A percentile compares a stretch with the other conserved stretches of the same genome.
Evolutionary conservation across 1,140 invertebrate genomes (phyloP).

Genomic region (Akabosia matsudoensis): DNA sequence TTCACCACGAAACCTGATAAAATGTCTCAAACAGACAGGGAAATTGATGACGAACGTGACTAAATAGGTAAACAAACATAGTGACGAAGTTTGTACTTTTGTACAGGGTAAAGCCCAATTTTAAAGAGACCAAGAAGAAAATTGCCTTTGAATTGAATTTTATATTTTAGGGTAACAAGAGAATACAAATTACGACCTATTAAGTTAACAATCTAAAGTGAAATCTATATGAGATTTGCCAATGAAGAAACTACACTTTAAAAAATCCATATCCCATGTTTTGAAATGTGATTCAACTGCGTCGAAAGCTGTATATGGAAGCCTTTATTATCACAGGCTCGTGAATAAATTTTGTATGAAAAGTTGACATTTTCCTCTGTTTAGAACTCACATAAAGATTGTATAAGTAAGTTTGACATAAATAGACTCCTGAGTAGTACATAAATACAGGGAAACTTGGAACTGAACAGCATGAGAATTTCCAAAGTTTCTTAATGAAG

Average conservation of each 20-base stretch:
- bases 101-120: no score
- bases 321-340: background rate
- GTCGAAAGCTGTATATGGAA: background rate
- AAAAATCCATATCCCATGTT: background rate
- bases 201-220: no score
- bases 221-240: no score
- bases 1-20: no score
- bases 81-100: background rate
- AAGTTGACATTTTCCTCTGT: background rate
- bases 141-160: no score
- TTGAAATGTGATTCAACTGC: background rate
- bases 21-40: background rate
- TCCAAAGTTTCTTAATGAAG: no score
- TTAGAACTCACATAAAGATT: background rate
- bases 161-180: no score
- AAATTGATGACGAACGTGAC: constrained; percentile 17
- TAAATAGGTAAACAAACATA: constrained; percentile 5
- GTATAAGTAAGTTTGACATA: no score
- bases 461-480: no score
- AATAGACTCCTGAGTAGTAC: background rate
- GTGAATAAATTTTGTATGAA: background rate
- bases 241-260: no score
- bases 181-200: no score
- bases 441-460: background rate
- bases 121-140: no score